Conservation (phyloP, 2,888 invertebrate species). For the Drosophila planitibia region DNA sequence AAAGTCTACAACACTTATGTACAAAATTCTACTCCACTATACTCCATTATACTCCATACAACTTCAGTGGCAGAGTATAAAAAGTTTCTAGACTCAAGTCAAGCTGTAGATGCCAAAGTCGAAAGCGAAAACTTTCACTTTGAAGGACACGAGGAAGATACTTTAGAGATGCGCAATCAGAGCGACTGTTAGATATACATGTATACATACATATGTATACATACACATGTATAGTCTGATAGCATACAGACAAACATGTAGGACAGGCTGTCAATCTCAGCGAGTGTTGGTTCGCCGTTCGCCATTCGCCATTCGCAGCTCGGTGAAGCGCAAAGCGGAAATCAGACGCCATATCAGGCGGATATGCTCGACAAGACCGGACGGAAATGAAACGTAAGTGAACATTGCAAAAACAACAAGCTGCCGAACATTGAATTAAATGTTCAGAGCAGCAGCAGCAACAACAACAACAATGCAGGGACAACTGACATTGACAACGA, state of each 20-base stretch:
- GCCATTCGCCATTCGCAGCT: conserved; percentile 33
- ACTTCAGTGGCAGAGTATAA: not conserved
- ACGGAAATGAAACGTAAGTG: conserved; percentile 67
- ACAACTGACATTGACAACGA: conserved; percentile 24
- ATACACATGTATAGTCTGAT: not conserved
- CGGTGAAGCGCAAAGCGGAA: conserved; percentile 68
- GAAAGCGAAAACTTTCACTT: conserved; percentile 67
- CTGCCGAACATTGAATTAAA: conserved; percentile 46
- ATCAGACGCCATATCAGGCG: conserved; percentile 74
- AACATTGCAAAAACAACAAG: conserved; percentile 49
- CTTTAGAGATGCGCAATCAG: conserved; percentile 18
- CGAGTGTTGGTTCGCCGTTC: conserved; percentile 34
- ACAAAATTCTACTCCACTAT: not conserved
- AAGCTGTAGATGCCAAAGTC: conserved; percentile 34
- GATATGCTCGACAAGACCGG: conserved; percentile 63
- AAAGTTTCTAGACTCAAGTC: conserved; percentile 11
- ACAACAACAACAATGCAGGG: not conserved
- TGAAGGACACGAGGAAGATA: conserved; percentile 57
- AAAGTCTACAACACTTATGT: not conserved
- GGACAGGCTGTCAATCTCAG: conserved; percentile 63
- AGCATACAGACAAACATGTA: not conserved
- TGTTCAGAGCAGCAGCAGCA: conserved; percentile 18
- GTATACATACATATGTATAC: not conserved
- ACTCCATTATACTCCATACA: too few relatives aligned
- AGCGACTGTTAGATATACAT: not conserved